Evolutionary conservation across 2,797 vertebrate species (phyloP), one percentile per base, ranked within the genome.

Genomic region (Epinephelus awoara): DNA sequence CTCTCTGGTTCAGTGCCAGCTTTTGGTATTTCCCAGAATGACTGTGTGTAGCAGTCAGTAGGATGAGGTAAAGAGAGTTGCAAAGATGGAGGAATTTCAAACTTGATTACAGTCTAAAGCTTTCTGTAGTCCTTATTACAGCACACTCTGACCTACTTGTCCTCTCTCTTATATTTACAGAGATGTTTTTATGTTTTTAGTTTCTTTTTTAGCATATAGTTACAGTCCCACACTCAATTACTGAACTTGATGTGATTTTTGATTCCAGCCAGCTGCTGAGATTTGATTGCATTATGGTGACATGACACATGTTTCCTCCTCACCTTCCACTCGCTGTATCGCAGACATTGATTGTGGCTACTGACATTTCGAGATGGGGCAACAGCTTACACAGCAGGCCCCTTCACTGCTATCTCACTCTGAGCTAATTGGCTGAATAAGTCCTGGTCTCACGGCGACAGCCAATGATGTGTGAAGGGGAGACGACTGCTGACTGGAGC

Each of bases 381-480:
- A 54, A 7, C 77, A 66, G 80, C 75, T 82, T 23, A 75, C 80
- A 68, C 75, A 75, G 75, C 56, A 21, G 72, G 21, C 77, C 63
- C 62, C 56, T 34, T 23, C 49, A 8, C 75, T 17, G 69, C 57
- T 9, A 54, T 59, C 67, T 67, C 4, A 19, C 84, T 75, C 59
- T 4, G 2, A 84, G 68, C 77, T 88, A 85, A 90, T 80, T 91
- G 88, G 84, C 79, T 80, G 83, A 86, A 90, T 63, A 77, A 58
- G 73, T 70, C 74, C 62, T 5, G 72, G 80, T 78, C 75, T 90
- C 77, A 0, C 40, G 4, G 72, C 59, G 29, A 69, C 67, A 40
- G 63, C 81, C 84, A 64, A 76, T 92, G 77, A 84, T 21, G 63
- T 81, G 87, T 79, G 79, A 82, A 86, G 84, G 84, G 58, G 74